A percentile compares a stretch with the other conserved stretches of the same genome.
phyloP scores from a whole-genome alignment of 23 tunicate genomes.

The Pegea sp. region DNA sequence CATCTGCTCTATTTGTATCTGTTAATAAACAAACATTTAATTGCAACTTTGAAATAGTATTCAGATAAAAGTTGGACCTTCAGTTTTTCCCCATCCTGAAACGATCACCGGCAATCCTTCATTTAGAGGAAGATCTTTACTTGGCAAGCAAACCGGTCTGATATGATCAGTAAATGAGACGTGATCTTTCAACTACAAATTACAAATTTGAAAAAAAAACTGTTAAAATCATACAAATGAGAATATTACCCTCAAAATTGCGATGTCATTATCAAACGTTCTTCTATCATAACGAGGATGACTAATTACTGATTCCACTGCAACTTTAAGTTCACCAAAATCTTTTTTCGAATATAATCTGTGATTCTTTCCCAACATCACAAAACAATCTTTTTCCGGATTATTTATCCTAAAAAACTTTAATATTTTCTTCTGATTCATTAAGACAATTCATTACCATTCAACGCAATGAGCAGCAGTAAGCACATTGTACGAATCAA shows the following conservation, averaged over 20 bases:
- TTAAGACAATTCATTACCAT: background rate
- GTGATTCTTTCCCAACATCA: background rate
- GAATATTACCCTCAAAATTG: background rate
- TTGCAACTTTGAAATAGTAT: too few relatives aligned
- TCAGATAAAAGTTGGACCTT: too few relatives aligned
- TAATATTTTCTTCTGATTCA: too few relatives aligned
- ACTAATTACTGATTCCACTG: background rate
- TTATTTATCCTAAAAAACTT: background rate
- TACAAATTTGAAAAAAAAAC: too few relatives aligned
- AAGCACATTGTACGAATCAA: background rate
- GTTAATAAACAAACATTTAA: too few relatives aligned
- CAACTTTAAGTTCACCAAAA: background rate
- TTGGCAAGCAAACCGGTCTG: conserved; percentile 21
- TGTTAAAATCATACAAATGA: too few relatives aligned
- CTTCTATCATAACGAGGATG: background rate
- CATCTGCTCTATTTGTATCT: background rate
- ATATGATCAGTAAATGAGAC: conserved; percentile 13
- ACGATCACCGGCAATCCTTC: conserved; percentile 3
- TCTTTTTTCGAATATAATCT: background rate
- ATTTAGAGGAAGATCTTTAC: background rate
- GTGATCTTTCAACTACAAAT: conserved; percentile 5
- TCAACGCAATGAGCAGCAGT: conserved; percentile 14
- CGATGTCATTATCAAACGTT: background rate
- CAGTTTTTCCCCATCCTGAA: conserved; percentile 29
- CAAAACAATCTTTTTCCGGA: background rate